Evolutionary conservation across 53 echinoderm and acorn worm species (phyloP).

Genomic region (Paracentrotus lividus): DNA sequence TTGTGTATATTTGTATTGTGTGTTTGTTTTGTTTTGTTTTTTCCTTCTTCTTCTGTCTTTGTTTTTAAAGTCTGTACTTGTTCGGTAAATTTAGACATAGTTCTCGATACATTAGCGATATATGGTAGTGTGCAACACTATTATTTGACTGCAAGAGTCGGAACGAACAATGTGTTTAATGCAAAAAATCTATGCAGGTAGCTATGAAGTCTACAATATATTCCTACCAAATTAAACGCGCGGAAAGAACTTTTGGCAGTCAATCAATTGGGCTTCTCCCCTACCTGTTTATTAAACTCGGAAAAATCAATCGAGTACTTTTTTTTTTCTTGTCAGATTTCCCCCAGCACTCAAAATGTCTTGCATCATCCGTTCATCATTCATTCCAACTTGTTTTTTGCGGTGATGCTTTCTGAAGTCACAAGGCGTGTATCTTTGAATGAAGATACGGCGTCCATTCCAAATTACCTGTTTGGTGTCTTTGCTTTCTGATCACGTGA

Average conservation of each 20-base stretch:
- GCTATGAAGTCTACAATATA: background rate
- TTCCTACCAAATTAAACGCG: background rate
- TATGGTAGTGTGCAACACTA: too few species aligned
- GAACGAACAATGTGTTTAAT: too few species aligned
- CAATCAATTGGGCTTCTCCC: background rate
- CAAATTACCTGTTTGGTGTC: conserved; percentile 24
- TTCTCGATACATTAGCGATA: too few species aligned
- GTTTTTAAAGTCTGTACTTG: too few species aligned
- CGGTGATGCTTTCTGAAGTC: background rate
- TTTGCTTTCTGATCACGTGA: conserved; percentile 1
- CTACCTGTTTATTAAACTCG: background rate
- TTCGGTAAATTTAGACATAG: too few species aligned
- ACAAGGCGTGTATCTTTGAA: background rate
- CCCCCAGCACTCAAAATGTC: background rate
- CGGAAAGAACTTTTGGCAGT: background rate
- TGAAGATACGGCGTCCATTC: background rate
- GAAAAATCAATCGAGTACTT: background rate
- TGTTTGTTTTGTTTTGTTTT: too few species aligned
- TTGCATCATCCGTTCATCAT: background rate
- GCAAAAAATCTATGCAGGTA: background rate
- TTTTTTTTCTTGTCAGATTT: background rate
- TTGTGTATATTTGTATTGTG: too few species aligned
- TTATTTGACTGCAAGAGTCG: too few species aligned
- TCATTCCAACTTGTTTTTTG: background rate
- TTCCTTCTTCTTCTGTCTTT: too few species aligned